phyloP scores from a whole-genome alignment of 2,113 vertebrate species.

The Nicator chloris region DNA sequence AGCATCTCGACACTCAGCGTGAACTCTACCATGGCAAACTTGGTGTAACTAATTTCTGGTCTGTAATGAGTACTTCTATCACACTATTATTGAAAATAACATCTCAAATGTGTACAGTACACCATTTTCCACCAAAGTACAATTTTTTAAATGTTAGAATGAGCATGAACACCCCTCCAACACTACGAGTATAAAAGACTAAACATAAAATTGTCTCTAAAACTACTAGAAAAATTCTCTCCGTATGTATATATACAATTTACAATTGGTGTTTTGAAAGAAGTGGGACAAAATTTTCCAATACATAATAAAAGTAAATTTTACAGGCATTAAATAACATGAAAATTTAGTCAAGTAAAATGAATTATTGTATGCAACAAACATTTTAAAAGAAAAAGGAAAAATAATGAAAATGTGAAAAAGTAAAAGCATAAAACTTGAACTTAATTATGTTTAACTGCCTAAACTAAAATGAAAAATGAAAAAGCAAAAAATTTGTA shows the following conservation, averaged over 20 bases:
- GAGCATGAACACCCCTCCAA: neutral
- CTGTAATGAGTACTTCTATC: constrained; percentile 52
- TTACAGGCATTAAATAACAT: neutral
- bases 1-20: constrained; percentile 38
- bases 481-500: neutral
- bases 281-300: neutral
- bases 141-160: constrained; percentile 9
- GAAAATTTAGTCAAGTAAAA: neutral
- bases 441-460: neutral
- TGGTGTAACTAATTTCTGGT: constrained; percentile 62
- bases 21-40: constrained; percentile 55
- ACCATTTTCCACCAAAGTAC: constrained; percentile 16
- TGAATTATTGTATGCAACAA: neutral
- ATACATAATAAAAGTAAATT: neutral
- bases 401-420: neutral
- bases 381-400: neutral
- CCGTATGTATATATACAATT: neutral
- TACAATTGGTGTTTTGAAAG: neutral
- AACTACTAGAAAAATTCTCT: neutral
- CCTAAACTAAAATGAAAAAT: neutral
- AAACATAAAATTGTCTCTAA: neutral
- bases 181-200: neutral
- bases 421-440: neutral
- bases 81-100: constrained; percentile 69
- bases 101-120: constrained; percentile 33